phyloP scores from a whole-genome alignment of 2,797 vertebrate genomes.

The Phrynocephalus vlangalii region DNA sequence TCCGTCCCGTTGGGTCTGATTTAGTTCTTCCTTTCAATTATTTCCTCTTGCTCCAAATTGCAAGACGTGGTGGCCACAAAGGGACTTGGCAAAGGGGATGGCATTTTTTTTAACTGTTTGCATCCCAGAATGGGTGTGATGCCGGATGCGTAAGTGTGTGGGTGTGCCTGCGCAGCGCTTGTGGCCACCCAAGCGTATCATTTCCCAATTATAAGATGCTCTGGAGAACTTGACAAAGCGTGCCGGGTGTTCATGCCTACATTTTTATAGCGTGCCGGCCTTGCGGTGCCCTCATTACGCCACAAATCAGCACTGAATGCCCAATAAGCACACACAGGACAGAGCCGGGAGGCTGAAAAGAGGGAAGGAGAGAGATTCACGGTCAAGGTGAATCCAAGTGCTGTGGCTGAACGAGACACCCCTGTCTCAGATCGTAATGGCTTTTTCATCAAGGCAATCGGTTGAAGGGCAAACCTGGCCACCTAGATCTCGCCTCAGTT shows the following conservation, averaged over 20 bases:
- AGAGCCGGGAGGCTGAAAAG: background rate
- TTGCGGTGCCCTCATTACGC: slow-evolving; percentile 50
- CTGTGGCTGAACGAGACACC: background rate
- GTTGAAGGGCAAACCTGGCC: background rate
- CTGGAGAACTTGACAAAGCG: slow-evolving; percentile 11
- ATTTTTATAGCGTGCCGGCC: slow-evolving; percentile 5
- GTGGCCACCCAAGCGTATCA: background rate
- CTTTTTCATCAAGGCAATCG: background rate
- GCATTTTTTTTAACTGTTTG: background rate
- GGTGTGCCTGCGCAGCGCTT: background rate
- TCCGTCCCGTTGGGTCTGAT: background rate
- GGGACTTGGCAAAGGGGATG: background rate
- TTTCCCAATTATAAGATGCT: slow-evolving; percentile 14
- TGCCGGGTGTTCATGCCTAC: slow-evolving; percentile 19
- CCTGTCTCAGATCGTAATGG: background rate
- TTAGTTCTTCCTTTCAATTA: background rate
- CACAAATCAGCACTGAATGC: slow-evolving; percentile 48
- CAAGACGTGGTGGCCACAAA: accelerated
- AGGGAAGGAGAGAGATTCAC: too few species aligned
- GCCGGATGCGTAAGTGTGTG: too few species aligned
- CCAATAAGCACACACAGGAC: slow-evolving; percentile 10
- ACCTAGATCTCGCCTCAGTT: background rate
- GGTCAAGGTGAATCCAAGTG: background rate
- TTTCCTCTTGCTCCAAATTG: background rate
- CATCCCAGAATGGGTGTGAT: accelerated